A percentile compares a stretch with the other conserved stretches of the same genome.
phyloP scores from a whole-genome alignment of 2,113 vertebrate species.

The Equus przewalskii region DNA sequence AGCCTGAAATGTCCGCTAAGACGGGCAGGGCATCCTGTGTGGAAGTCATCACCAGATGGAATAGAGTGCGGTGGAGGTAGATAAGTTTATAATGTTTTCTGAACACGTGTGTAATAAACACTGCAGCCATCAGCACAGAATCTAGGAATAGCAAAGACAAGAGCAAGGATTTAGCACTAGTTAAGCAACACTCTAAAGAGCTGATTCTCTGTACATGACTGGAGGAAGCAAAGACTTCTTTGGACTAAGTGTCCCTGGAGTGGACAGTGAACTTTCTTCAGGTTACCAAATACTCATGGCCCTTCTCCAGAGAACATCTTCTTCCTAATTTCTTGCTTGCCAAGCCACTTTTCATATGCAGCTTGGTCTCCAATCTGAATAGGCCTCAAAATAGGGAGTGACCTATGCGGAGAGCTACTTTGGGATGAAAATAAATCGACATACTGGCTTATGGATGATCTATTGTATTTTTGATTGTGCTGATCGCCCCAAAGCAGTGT shows the following conservation, averaged over 20 bases:
- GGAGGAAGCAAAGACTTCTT: neutral
- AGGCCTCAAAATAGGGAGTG: neutral
- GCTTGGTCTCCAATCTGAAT: neutral
- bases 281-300: neutral
- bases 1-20: neutral
- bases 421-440: neutral
- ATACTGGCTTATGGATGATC: neutral
- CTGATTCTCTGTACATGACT: neutral
- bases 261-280: neutral
- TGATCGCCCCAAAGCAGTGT: neutral
- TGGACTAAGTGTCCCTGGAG: neutral
- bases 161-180: neutral
- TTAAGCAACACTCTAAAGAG: neutral
- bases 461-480: neutral
- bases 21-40: rapidly evolving
- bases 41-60: neutral
- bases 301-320: neutral
- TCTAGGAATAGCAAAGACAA: neutral
- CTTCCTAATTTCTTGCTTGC: neutral
- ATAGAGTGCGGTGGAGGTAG: neutral
- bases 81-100: neutral
- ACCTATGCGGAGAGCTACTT: neutral
- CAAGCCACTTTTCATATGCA: neutral
- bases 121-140: neutral
- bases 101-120: neutral